Conservation (phyloP, 2,888 invertebrate genomes). For the Neocrepidodera transversa region DNA sequence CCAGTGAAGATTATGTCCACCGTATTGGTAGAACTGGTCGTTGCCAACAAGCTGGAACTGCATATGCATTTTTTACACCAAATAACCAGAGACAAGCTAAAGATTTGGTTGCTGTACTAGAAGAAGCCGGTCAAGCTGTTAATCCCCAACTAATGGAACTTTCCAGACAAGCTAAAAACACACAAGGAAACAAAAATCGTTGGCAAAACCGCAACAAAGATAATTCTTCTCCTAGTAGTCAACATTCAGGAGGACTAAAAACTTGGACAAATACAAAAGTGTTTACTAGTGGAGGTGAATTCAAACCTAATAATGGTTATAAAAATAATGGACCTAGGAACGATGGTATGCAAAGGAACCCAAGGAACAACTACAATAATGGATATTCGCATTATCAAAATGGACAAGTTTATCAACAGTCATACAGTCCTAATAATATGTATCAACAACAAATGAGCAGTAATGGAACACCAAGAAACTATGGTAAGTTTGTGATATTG, state of each 20-base stretch:
- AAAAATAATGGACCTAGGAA: slow-evolving; percentile 64
- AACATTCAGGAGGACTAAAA: slow-evolving; percentile 49
- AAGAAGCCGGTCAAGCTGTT: slow-evolving; percentile 86
- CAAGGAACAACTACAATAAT: slow-evolving; percentile 68
- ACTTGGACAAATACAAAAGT: slow-evolving; percentile 34
- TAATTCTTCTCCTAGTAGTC: slow-evolving; percentile 64
- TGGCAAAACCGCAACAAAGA: slow-evolving; percentile 64
- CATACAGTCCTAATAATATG: slow-evolving; percentile 50
- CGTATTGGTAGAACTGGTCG: slow-evolving; percentile 94
- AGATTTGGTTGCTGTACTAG: slow-evolving; percentile 87
- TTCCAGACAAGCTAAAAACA: slow-evolving; percentile 58
- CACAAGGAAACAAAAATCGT: slow-evolving; percentile 65
- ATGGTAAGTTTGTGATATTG: slow-evolving; percentile 47
- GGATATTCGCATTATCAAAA: slow-evolving; percentile 61
- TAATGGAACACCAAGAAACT: slow-evolving; percentile 39
- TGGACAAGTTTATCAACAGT: slow-evolving; percentile 54
- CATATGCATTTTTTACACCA: slow-evolving; percentile 95
- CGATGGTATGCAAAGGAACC: slow-evolving; percentile 61
- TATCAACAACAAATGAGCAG: slow-evolving; percentile 44
- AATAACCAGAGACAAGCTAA: slow-evolving; percentile 91
- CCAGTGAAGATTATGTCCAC: slow-evolving; percentile 97
- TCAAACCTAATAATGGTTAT: slow-evolving; percentile 42
- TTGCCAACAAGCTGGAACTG: slow-evolving; percentile 89
- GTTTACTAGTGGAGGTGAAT: slow-evolving; percentile 41
- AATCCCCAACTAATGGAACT: slow-evolving; percentile 53